Percentiles rank a stretch among this genome's conserved stretches.
These are phyloP conservation scores for Stenodera caucasica DNA, from an alignment of 2,888 invertebrate genomes.

Conservation along the genomic window DNA sequence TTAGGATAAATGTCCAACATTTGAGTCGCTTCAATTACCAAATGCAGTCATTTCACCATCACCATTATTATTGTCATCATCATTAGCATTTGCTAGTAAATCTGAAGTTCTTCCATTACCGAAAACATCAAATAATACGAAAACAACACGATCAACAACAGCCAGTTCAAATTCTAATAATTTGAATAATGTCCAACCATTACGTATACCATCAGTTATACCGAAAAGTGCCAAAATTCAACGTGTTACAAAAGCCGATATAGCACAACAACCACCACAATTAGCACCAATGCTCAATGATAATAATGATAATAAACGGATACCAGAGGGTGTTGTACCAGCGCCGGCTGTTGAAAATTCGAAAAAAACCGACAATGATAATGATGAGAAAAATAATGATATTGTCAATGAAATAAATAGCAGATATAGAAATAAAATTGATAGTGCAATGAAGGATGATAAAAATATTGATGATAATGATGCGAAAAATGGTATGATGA, in stretches of 20 bases:
- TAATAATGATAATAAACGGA: constrained; percentile 27
- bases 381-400: constrained; percentile 35
- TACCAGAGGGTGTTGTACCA: constrained; percentile 45
- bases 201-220: constrained; percentile 45
- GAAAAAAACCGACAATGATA: constrained; percentile 10
- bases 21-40: constrained; percentile 33
- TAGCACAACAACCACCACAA: constrained; percentile 25
- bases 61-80: not conserved
- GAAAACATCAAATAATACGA: constrained; percentile 2
- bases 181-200: constrained; percentile 45
- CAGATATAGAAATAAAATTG: constrained; percentile 56
- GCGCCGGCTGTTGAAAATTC: constrained; percentile 22
- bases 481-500: constrained; percentile 40
- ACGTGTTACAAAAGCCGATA: not conserved
- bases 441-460: constrained; percentile 51
- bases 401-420: constrained; percentile 48
- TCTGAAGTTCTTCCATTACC: not conserved
- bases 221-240: constrained; percentile 41
- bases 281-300: constrained; percentile 9
- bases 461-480: constrained; percentile 34
- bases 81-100: constrained; percentile 9
- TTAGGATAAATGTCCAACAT: constrained; percentile 31
- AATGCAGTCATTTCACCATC: constrained; percentile 2
- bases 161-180: constrained; percentile 31
- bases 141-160: constrained; percentile 38